Evolutionary conservation across 37 sponge, comb jelly and placozoan genomes (phyloP), one percentile per base, ranked within the genome.

Genomic region (Axinella damicornis): DNA sequence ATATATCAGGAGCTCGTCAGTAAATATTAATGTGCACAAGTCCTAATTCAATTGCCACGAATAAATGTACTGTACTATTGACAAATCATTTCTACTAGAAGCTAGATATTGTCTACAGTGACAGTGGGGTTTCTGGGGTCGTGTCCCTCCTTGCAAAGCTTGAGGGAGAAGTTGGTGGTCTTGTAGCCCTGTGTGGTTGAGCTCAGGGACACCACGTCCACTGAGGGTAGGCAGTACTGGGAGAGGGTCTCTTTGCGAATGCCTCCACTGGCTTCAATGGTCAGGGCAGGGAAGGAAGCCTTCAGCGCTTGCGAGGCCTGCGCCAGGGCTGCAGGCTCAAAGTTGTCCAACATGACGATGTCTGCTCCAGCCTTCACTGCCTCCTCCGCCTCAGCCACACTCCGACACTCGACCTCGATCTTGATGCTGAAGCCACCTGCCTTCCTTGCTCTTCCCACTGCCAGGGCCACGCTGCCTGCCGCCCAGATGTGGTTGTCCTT

Each of bases 401-500:
- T 79, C 27, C 98, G 83, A 78, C 98, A 97, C 83, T 97, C 98
- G 27, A 97, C 98, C 41, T 97, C 98, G 17, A 97, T 97, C 85
- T 97, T 97, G 58, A 86, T 72, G 20, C 94, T 87, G 57, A 97
- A 97, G 9, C 96, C 96, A 46, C 85, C 91, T 1, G 88, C 94
- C 66, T 80, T 73, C 21, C 98, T 69, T 1, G 98, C 96, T 40
- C 71, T 81, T n/a, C 79, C 21, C 30, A 97, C 94, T 13, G 98
- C 98, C 4, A 73, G 28, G 16, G 37, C 56, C 34, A 97, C 79
- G 36, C 87, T 81, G 17, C 98, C 98, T 57, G 87, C 83, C 65
- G 86, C 88, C 98, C 98, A 97, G 19, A 97, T 93, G 71, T 97
- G 98, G 85, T 97, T 97, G 62, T 97, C 98, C 41, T 97, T 97